Base-by-base conservation (phyloP, 2,888 invertebrate genomes). In the Caenorhabditis sp. region DNA sequence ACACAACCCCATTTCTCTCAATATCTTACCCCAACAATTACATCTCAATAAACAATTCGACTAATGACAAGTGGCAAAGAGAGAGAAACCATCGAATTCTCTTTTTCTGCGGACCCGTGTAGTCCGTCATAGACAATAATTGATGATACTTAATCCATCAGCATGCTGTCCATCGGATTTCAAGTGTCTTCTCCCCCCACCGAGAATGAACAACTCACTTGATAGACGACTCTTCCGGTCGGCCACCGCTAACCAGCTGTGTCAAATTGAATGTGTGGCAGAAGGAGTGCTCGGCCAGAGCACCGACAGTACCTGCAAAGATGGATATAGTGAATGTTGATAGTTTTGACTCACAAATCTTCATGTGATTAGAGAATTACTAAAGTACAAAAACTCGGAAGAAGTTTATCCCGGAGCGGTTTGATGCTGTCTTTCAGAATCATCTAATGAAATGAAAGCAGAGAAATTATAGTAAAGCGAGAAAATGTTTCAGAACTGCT, bases 201-300 rank as follows among this genome's bases (percentile, higher is more conserved):
- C 22, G 28, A 22, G 51, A 49, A 38, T 38, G 38, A 38, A 38
- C 54, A 73, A 85, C 85, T 85, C 44, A 89, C 90, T 82, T 85
- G 69, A 90, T 86, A 19, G 86, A 77, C 35, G 89, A 86, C 58
- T 90, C 90, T 72, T 86, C 85, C 47, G 89, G 89, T n/a, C 86
- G 81, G 12, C 90, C 89, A 59, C 87, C 88, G 49, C 83, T 81
- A 22, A 88, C 82, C 22, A 90, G 82, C 56, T 89, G 86, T 14
- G 87, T 86, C 41, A 89, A 80, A 68, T 90, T 90, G 85, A 86
- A 88, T 49, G 81, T 81, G 68, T 85, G 86, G 73, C 90, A 90
- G 80, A 89, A 87, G 22, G 86, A 80, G 49, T 87, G 87, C 6
- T 83, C 72, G 0, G 84, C 74, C n/a, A 89, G 69, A 10, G 86